Conservation (phyloP, 1,140 invertebrate species). For the Drosophila nebulosa region DNA sequence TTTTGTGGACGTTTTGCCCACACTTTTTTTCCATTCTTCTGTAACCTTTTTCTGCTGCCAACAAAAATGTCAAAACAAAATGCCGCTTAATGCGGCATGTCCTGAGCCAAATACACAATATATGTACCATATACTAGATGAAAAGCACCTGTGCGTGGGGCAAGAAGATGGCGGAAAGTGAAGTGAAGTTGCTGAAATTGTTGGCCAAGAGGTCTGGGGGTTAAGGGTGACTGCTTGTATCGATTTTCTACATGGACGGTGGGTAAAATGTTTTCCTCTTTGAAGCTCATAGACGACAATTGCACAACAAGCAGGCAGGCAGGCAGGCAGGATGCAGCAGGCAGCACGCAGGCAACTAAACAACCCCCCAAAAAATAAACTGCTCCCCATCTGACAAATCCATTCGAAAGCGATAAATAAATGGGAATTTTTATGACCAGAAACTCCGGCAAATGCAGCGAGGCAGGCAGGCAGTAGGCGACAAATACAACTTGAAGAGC, state of each 20-base stretch:
- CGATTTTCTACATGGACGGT: constrained; percentile 65
- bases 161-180: background rate
- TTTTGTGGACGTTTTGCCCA: constrained; percentile 47
- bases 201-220: background rate
- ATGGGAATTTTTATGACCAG: constrained; percentile 63
- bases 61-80: constrained; percentile 68
- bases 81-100: constrained; percentile 71
- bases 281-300: constrained; percentile 57
- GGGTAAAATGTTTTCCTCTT: constrained; percentile 51
- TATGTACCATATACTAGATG: background rate
- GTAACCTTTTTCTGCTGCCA: constrained; percentile 26
- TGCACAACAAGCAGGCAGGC: constrained; percentile 45
- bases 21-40: constrained; percentile 28
- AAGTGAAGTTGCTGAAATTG: constrained; percentile 19
- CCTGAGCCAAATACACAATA: constrained; percentile 29
- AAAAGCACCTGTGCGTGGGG: constrained; percentile 33
- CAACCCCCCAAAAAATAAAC: constrained; percentile 12
- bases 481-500: constrained; percentile 6
- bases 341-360: constrained; percentile 11
- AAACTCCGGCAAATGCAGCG: constrained; percentile 41
- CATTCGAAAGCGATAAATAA: constrained; percentile 74
- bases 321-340: constrained; percentile 9
- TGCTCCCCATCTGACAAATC: constrained; percentile 40
- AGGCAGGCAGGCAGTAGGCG: constrained; percentile 24
- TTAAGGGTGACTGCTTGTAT: constrained; percentile 26